Evolutionary conservation across 1,140 invertebrate species (phyloP), one percentile per base, ranked within the genome.

Genomic region (Holotrichia oblita): DNA sequence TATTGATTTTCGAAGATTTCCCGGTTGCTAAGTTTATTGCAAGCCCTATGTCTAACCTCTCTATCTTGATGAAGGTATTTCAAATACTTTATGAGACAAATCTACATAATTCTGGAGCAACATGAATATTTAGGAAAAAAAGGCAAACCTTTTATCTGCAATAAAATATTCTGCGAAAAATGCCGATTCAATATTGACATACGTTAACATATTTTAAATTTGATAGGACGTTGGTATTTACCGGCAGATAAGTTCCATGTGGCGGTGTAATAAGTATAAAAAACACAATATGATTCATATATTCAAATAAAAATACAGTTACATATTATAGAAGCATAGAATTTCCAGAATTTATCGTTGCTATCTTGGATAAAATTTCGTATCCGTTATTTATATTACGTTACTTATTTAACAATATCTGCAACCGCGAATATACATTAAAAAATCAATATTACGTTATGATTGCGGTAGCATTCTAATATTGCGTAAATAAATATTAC

Each of bases 1-100:
- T 55, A 55, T 55, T 55, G 48, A 55, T 55, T n/a, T 55, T 17
- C 48, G 48, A 6, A 55, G 48, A 55, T 55, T 55, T 55, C 14
- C n/a, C 48, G 48, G 14, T 2, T 34, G 4, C 27, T 34, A 34
- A 34, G 27, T 34, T 34, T 34, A 34, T 4, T 34, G 27, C 27
- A 34, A 34, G 4, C 27, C 27, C 4, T 4, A 34, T 1, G 27
- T 34, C 4, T 34, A 34, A n/a, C n/a, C n/a, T 34, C 27, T 34
- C 27, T 34, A 2, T 34, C 27, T 34, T 34, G 27, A 17, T 6
- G n/a, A 55, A 17, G 48, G 4, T n/a, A 55, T 55, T 55, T 55
- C 3, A 55, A 55, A 17, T 55, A 14, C 10, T 48, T 55, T 17
- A 14, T 0, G 48, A 17, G 48, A 55, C 17, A 17, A 17, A 55